Evolutionary conservation across 2,888 invertebrate genomes (phyloP), one percentile per base, ranked within the genome.

Genomic region (Rhorus exstirpatorius): DNA sequence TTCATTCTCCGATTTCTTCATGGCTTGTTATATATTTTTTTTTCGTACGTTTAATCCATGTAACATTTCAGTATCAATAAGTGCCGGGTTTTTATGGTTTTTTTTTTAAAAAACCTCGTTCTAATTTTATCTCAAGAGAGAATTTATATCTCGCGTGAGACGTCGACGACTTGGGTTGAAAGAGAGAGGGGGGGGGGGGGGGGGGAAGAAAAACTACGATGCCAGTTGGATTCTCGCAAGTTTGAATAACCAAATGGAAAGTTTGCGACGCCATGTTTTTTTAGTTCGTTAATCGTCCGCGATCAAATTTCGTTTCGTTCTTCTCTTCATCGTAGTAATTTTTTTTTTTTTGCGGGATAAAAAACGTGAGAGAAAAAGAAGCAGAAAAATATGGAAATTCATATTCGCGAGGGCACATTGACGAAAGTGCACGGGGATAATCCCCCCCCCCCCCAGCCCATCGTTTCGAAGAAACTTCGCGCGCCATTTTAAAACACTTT

Each of bases 151-250:
- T 77, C 77, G 67, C 67, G 60, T 75, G 65, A 68, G 74, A 82
- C 81, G 81, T 78, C n/a, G n/a, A n/a, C 81, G 81, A 82, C 81
- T 82, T 58, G 74, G 55, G 78, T 74, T 38, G 63, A 8, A 8
- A 4, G 14, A 31, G 12, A 65, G 3, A 6, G 65, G 14, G n/a
- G 2, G 7, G 3, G 46, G 70, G 53, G 53, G 68, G 68, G 49
- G 58, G 67, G 35, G 65, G 60, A 71, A 67, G 49, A 60, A 68
- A 76, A 35, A 46, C 63, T 24, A 44, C 60, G 14, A 31, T 26
- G 49, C n/a, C n/a, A n/a, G n/a, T n/a, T n/a, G n/a, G n/a, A n/a
- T n/a, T n/a, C n/a, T n/a, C n/a, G n/a, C n/a, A n/a, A n/a, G n/a
- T n/a, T n/a, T n/a, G n/a, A n/a, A n/a, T n/a, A n/a, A n/a, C n/a